Base-by-base conservation (phyloP, 1,140 invertebrate species). In the Macrobrachium rosenbergii region DNA sequence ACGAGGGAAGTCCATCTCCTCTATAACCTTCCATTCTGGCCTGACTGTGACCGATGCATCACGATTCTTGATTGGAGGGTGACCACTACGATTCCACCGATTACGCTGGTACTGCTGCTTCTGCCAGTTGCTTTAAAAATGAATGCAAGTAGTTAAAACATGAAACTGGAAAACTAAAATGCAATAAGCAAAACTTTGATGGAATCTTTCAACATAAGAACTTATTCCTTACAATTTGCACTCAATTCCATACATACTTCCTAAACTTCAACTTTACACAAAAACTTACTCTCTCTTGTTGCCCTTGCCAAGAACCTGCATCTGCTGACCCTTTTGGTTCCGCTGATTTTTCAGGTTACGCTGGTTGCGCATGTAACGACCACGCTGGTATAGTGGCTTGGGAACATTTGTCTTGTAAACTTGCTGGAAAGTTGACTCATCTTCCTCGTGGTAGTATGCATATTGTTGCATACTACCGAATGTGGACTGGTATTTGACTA, bases 1-100 rank as follows among this genome's bases (percentile, higher is more conserved):
- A 17, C 98, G 94, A 17, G 97, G 96, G 91, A 99, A 99, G 93
- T 99, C 99, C 97, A 99, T 99, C 92, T 99, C 99, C 92, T 99
- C 98, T 91, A 99, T 96, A 10, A 98, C 98, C 62, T 95, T 95
- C 99, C 99, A 99, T 88, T 98, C 97, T 7, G 98, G 96, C 78
- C 96, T 94, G 2, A 99, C 98, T 83, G 97, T 98, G 0, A 99
- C 99, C 2, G 99, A 99, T 0, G 99, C 98, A 93, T 99, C 98
- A 37, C 99, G 94, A 91, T 98, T 98, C 92, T 98, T 98, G 90
- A 97, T 96, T n/a, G 96, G 96, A 12, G 95, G 94, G 89, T 95
- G 94, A 90, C 94, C 94, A 85, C 95, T 94, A 43, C 92, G 87
- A 90, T 96, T 96, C 63, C 96, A 94, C 28, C 94, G 94, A 59